phyloP scores from a whole-genome alignment of 1,140 invertebrate species.

The Whitmania pigra region DNA sequence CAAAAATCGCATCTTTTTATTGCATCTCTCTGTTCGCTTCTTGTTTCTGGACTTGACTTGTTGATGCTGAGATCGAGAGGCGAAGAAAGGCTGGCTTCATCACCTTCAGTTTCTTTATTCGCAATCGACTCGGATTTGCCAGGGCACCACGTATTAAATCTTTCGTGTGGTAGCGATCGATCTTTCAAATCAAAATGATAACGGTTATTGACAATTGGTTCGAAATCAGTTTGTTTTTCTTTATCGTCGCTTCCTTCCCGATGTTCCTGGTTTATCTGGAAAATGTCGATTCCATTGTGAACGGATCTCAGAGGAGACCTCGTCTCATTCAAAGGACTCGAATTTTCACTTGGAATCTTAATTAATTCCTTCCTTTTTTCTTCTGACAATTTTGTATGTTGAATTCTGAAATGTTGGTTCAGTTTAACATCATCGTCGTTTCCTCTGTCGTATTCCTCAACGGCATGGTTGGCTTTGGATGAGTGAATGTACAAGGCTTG shows the following conservation, averaged over 20 bases:
- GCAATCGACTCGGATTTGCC: too few relatives aligned
- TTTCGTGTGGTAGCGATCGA: too few relatives aligned
- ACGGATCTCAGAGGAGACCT: background rate
- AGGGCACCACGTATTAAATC: too few relatives aligned
- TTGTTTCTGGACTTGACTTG: too few relatives aligned
- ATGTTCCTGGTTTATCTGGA: background rate
- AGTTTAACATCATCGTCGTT: background rate
- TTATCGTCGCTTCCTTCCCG: too few relatives aligned
- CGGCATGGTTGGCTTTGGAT: background rate
- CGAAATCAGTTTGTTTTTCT: too few relatives aligned
- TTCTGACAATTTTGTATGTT: background rate
- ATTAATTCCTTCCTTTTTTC: background rate
- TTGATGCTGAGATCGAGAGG: too few relatives aligned
- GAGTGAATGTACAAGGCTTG: slow-evolving; percentile 18
- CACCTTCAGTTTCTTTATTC: too few relatives aligned
- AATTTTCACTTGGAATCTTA: background rate
- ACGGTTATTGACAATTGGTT: too few relatives aligned
- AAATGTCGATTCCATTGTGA: background rate
- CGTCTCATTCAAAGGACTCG: background rate
- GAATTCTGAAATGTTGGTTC: background rate
- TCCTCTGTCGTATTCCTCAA: background rate
- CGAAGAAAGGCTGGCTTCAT: too few relatives aligned
- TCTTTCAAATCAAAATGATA: too few relatives aligned
- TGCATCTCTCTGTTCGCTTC: too few relatives aligned
- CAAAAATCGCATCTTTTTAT: slow-evolving; percentile 60